A percentile compares a stretch with the other conserved stretches of the same genome.
Conservation (phyloP, 2,113 vertebrate genomes). For the Craseonycteris thonglongyai region DNA sequence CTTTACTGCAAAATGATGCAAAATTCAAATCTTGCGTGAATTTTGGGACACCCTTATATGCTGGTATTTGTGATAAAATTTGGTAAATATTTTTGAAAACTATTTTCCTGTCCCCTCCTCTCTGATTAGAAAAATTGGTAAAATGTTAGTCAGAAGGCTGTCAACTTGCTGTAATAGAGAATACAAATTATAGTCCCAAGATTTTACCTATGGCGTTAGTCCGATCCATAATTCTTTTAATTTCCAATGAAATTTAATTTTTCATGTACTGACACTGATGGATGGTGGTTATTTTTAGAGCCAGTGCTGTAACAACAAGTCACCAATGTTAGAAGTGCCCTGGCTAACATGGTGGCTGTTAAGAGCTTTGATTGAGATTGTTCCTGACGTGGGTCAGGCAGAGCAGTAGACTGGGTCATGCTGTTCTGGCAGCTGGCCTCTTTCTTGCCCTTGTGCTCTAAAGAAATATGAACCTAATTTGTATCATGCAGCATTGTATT, state of each 20-base stretch:
- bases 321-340: conserved; percentile 21
- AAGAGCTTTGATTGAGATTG: conserved; percentile 45
- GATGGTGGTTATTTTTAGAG: conserved; percentile 60
- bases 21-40: too few relatives aligned
- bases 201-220: conserved; percentile 28
- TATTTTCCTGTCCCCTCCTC: neutral
- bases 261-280: conserved; percentile 45
- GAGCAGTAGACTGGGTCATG: neutral
- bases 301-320: conserved; percentile 30
- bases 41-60: too few relatives aligned
- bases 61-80: neutral
- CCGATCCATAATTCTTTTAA: conserved; percentile 35
- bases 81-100: conserved; percentile 12
- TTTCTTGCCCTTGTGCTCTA: neutral
- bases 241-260: conserved; percentile 56
- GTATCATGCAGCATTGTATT: neutral
- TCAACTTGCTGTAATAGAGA: neutral
- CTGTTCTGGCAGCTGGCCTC: neutral
- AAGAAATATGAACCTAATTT: conserved; percentile 52
- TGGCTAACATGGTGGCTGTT: neutral
- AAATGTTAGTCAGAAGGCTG: neutral
- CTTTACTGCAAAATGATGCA: too few relatives aligned
- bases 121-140: neutral
- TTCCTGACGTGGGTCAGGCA: conserved; percentile 33
- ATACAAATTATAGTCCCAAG: conserved; percentile 3